Evolutionary conservation across 2,888 invertebrate species (phyloP).

Genomic region (Gymnocheta viridis): DNA sequence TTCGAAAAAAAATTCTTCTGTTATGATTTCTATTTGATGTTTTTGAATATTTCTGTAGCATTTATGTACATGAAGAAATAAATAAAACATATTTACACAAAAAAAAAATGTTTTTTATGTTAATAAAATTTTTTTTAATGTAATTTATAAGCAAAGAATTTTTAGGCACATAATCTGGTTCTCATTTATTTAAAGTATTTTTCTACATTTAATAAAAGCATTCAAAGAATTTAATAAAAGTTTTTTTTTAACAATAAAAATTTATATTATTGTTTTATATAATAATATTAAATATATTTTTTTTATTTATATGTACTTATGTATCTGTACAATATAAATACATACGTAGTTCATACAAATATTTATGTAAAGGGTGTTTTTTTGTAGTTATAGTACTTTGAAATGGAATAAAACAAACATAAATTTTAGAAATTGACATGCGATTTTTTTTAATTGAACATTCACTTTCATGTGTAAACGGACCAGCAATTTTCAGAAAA

Average conservation of each 20-base stretch:
- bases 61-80: conserved; percentile 19
- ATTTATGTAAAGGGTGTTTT: too few relatives aligned
- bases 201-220: conserved; percentile 50
- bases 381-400: too few relatives aligned
- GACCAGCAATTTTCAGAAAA: too few relatives aligned
- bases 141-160: conserved; percentile 59
- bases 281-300: conserved; percentile 27
- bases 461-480: too few relatives aligned
- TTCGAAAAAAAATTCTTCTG: conserved; percentile 1
- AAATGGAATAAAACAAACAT: too few relatives aligned
- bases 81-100: conserved; percentile 31
- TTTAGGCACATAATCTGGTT: conserved; percentile 60
- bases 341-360: too few relatives aligned
- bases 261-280: conserved; percentile 37
- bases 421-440: too few relatives aligned
- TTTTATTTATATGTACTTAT: not conserved
- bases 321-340: not conserved
- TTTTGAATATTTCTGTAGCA: not conserved
- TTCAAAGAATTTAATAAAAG: conserved; percentile 66
- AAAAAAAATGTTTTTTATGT: conserved; percentile 32
- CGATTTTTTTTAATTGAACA: too few relatives aligned
- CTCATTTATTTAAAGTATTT: conserved; percentile 61
- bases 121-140: conserved; percentile 26
- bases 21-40: conserved; percentile 62
- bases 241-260: conserved; percentile 41